Evolutionary conservation across 1,140 invertebrate genomes (phyloP).

Genomic region (Thaumetopoea pityocampa): DNA sequence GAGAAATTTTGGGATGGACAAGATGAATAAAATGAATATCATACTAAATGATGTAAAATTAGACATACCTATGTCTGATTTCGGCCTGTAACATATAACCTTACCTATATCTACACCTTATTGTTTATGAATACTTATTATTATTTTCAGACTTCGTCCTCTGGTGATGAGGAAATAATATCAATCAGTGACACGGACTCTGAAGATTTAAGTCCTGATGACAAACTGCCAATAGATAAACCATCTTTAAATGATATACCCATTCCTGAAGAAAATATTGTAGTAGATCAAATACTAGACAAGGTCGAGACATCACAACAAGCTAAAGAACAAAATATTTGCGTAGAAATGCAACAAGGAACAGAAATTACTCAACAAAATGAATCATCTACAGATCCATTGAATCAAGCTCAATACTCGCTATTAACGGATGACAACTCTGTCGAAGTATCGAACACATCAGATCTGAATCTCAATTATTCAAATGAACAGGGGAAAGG

Average conservation of each 20-base stretch:
- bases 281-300: constrained; percentile 6
- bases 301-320: constrained; percentile 1
- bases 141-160: too few relatives aligned
- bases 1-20: too few relatives aligned
- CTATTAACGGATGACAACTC: constrained; percentile 58
- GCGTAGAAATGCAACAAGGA: constrained; percentile 5
- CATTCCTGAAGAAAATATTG: constrained; percentile 1
- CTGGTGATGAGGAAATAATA: constrained; percentile 29
- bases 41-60: too few relatives aligned
- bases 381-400: constrained; percentile 28
- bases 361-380: constrained; percentile 1
- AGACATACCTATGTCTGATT: too few relatives aligned
- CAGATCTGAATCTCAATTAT: constrained; percentile 43
- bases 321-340: constrained; percentile 5
- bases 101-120: too few relatives aligned
- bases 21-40: too few relatives aligned
- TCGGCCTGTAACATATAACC: too few relatives aligned
- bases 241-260: constrained; percentile 2
- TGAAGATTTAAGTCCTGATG: constrained; percentile 18
- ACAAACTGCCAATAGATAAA: constrained; percentile 34
- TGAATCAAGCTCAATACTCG: constrained; percentile 43
- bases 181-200: constrained; percentile 4
- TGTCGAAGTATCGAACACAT: constrained; percentile 32
- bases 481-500: constrained; percentile 37
- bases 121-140: too few relatives aligned